A percentile compares a stretch with the other conserved stretches of the same genome.
Evolutionary conservation across 2,888 invertebrate species (phyloP).

Genomic region (Acronicta leporina): DNA sequence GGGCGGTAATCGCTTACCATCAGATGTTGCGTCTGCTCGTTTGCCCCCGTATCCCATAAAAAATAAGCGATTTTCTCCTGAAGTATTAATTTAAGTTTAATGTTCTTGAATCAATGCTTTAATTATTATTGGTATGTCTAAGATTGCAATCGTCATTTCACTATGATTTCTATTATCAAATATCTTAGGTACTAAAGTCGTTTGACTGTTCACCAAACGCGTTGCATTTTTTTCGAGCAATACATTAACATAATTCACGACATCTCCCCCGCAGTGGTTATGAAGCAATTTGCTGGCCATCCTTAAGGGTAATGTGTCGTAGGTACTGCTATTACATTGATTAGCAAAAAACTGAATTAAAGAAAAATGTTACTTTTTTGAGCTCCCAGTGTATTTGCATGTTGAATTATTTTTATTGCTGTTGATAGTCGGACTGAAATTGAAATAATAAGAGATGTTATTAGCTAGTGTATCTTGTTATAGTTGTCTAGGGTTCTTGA

Average conservation of each 20-base stretch:
- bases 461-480: constrained; percentile 2
- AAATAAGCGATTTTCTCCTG: too few species aligned
- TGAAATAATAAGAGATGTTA: not conserved
- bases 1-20: too few species aligned
- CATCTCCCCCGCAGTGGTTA: constrained; percentile 66
- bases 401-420: constrained; percentile 15
- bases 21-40: too few species aligned
- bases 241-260: constrained; percentile 75
- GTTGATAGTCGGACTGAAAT: constrained; percentile 21
- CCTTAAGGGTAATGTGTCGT: constrained; percentile 63
- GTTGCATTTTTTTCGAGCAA: constrained; percentile 39
- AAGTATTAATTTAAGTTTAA: too few species aligned
- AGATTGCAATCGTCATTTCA: too few species aligned
- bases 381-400: constrained; percentile 18
- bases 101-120: too few species aligned
- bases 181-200: too few species aligned
- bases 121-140: too few species aligned
- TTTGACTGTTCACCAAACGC: constrained; percentile 26
- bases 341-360: constrained; percentile 52
- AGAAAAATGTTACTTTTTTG: constrained; percentile 15
- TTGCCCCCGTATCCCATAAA: too few species aligned
- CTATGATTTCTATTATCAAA: too few species aligned
- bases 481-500: not conserved
- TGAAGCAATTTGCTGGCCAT: constrained; percentile 66
- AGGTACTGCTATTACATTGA: constrained; percentile 63